Conservation (phyloP, 1,140 invertebrate genomes). For the Cyrtorhinus lividipennis region DNA sequence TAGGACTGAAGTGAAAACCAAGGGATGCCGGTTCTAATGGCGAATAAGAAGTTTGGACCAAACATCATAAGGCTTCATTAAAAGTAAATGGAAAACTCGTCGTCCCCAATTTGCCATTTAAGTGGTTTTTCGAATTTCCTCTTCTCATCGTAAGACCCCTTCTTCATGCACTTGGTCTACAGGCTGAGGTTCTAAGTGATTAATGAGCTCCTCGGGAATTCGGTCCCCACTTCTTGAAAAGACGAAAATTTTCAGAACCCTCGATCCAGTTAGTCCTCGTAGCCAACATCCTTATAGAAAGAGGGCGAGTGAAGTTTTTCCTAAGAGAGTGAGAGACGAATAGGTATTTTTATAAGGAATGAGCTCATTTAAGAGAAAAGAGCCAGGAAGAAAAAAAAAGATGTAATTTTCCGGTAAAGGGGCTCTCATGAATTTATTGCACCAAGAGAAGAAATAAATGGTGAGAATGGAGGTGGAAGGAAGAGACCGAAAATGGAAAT, state of each 20-base stretch:
- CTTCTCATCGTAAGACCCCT: background rate
- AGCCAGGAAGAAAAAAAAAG: background rate
- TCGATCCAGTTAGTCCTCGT: background rate
- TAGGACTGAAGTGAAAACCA: background rate
- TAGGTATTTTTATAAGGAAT: slow-evolving; percentile 5
- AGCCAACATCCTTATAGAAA: too few relatives aligned
- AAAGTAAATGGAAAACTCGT: background rate
- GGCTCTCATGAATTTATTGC: slow-evolving; percentile 3
- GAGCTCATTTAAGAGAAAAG: background rate
- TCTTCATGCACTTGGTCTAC: background rate
- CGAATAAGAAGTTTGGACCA: slow-evolving; percentile 2
- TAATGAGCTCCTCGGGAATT: background rate
- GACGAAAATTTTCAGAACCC: background rate
- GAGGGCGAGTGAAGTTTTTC: background rate
- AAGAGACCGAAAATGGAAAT: slow-evolving; percentile 4
- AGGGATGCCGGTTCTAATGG: background rate
- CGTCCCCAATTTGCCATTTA: slow-evolving; percentile 2
- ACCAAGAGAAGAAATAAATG: background rate
- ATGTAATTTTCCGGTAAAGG: slow-evolving; percentile 7
- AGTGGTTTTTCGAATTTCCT: slow-evolving; percentile 3
- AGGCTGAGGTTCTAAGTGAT: slow-evolving; percentile 3
- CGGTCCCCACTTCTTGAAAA: background rate
- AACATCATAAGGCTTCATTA: slow-evolving; percentile 6
- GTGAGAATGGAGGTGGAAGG: background rate
- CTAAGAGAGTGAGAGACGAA: background rate